These are phyloP conservation scores for Spodoptera litura DNA, from an alignment of 1,140 invertebrate species.

Conservation along the genomic window DNA sequence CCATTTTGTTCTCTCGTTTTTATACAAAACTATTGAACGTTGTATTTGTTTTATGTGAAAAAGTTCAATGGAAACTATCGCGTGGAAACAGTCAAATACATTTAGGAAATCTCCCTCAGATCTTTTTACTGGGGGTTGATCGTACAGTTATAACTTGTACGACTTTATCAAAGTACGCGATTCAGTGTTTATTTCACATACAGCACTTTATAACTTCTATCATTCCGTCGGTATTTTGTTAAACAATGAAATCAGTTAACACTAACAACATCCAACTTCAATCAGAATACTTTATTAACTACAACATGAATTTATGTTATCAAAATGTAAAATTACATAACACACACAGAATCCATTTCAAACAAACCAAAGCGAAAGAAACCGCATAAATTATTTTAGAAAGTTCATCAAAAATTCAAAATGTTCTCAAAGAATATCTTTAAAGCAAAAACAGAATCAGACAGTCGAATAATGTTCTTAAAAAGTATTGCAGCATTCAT, in stretches of 20 bases:
- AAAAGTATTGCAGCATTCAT: constrained; percentile 1
- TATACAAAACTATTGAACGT: constrained; percentile 12
- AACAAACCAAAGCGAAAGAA: not conserved
- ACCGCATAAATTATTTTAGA: not conserved
- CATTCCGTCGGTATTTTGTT: no score
- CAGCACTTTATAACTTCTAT: no score
- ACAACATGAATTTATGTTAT: no score
- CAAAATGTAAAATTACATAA: no score
- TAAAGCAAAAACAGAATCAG: constrained; percentile 29
- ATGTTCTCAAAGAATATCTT: constrained; percentile 4
- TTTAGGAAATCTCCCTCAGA: not conserved
- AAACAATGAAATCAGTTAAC: no score
- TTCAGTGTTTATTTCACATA: no score
- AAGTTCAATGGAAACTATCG: not conserved
- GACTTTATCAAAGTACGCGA: no score
- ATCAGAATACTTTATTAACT: no score
- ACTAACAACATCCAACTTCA: no score
- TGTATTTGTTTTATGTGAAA: constrained; percentile 20
- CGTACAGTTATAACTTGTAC: no score
- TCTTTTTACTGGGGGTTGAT: not conserved
- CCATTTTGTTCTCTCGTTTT: constrained; percentile 22
- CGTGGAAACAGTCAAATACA: not conserved
- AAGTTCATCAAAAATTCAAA: constrained; percentile 18
- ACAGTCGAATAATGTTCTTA: constrained; percentile 13
- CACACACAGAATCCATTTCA: not conserved